Evolutionary conservation across 2,797 vertebrate genomes (phyloP).

Genomic region (Rachycentron canadum): DNA sequence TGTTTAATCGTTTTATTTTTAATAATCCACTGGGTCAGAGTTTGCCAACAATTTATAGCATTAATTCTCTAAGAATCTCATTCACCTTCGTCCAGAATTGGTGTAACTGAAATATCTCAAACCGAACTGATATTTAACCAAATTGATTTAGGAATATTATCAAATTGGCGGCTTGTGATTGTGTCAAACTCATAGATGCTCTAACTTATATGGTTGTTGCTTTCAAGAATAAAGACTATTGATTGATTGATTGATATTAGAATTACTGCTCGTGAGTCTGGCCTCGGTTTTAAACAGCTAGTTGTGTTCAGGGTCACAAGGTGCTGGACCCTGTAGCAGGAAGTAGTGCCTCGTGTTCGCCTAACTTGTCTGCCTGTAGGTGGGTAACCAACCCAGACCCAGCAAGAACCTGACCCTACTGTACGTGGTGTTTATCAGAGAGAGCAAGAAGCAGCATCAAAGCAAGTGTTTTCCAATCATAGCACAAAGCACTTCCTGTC

Average conservation of each 20-base stretch:
- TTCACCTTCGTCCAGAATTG: no score
- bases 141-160: no score
- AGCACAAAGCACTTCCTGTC: conserved; percentile 9
- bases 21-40: no score
- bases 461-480: conserved; percentile 5
- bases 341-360: background rate
- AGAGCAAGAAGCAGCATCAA: background rate
- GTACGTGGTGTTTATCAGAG: background rate
- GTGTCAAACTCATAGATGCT: no score
- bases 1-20: background rate
- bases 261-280: background rate
- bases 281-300: background rate
- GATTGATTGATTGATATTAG: background rate
- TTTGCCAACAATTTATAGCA: no score
- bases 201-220: background rate
- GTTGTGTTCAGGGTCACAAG: background rate
- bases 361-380: background rate
- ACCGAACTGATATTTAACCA: no score
- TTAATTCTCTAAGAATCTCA: no score
- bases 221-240: background rate
- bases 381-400: background rate
- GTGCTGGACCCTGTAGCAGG: background rate
- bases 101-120: no score
- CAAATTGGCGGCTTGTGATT: no score
- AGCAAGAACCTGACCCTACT: background rate